Evolutionary conservation across 2,797 vertebrate genomes (phyloP).

Genomic region (Alauda arvensis): DNA sequence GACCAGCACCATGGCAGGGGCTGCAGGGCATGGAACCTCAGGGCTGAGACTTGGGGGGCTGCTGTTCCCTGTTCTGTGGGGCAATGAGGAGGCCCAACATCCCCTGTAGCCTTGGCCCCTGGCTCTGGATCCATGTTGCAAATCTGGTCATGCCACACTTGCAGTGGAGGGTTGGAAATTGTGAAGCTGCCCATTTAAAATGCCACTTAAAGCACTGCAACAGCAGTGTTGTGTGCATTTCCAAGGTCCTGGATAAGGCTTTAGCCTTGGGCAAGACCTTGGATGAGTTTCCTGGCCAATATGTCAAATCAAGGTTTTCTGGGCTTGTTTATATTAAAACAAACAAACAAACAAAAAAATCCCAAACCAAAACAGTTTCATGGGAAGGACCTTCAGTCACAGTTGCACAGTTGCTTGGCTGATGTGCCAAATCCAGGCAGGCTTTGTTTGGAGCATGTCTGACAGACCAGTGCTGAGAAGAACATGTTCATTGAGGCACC

Average conservation of each 20-base stretch:
- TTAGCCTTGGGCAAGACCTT: background rate
- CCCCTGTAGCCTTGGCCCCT: background rate
- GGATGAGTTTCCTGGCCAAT: background rate
- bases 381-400: fast-evolving
- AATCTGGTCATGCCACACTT: fast-evolving
- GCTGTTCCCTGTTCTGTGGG: fast-evolving
- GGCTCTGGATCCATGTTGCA: background rate
- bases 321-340: background rate
- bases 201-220: background rate
- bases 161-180: background rate
- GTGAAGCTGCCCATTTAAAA: background rate
- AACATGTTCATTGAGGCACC: background rate
- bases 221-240: background rate
- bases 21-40: background rate
- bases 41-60: background rate
- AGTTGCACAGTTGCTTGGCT: background rate
- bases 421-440: background rate
- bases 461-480: background rate
- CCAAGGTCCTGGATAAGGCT: background rate
- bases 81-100: background rate
- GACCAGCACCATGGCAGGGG: background rate
- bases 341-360: too few relatives aligned
- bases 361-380: background rate
- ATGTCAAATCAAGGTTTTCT: background rate
- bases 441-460: background rate